These are phyloP conservation scores for Amblyjoppa proteus DNA, from an alignment of 2,888 invertebrate species.

Conservation along the genomic window DNA sequence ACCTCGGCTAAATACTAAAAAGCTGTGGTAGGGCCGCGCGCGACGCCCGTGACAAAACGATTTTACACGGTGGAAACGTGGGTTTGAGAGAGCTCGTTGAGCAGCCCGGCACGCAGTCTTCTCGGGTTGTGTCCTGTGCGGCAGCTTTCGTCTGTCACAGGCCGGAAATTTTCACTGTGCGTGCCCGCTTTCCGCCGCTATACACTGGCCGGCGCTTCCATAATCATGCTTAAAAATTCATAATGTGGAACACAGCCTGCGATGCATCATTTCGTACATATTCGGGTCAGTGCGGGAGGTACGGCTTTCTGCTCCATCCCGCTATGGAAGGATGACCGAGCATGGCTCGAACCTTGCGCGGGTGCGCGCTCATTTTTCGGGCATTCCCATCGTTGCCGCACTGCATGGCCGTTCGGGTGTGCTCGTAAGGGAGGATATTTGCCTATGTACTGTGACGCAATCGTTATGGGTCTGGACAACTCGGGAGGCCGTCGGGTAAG, in stretches of 20 bases:
- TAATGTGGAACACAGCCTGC: constrained; percentile 71
- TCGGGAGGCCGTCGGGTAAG: background rate
- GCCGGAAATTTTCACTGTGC: constrained; percentile 23
- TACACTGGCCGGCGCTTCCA: constrained; percentile 31
- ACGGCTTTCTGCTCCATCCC: constrained; percentile 36
- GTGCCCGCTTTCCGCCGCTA: background rate
- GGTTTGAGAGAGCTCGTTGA: constrained; percentile 32
- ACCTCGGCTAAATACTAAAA: constrained; percentile 40
- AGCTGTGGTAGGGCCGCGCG: constrained; percentile 38
- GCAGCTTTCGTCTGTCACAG: constrained; percentile 47
- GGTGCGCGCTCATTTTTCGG: background rate
- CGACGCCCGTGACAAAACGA: constrained; percentile 57
- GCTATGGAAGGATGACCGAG: background rate
- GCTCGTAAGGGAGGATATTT: background rate
- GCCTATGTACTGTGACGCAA: background rate
- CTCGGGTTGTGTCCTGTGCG: constrained; percentile 3
- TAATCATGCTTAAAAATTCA: constrained; percentile 76
- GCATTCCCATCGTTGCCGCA: constrained; percentile 22
- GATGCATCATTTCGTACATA: constrained; percentile 75
- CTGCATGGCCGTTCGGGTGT: background rate
- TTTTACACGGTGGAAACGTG: constrained; percentile 54
- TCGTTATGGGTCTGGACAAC: background rate
- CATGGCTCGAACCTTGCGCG: background rate
- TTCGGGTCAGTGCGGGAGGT: constrained; percentile 70
- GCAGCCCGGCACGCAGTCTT: constrained; percentile 12